Percentiles rank a stretch among this genome's conserved stretches.
Evolutionary conservation across 2,888 invertebrate species (phyloP).

Genomic region (Heliconius sara): DNA sequence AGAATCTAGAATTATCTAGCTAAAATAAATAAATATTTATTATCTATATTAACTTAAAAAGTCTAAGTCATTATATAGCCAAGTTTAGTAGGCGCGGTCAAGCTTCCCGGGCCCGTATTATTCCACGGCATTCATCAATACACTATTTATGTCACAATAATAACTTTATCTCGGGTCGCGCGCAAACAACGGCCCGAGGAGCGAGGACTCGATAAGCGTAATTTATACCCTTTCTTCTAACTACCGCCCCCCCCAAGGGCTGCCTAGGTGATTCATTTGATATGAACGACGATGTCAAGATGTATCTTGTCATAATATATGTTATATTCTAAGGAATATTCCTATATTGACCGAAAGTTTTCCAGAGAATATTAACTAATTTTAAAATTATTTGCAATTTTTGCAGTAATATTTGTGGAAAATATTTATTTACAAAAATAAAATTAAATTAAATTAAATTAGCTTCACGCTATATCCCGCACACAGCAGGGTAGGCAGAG

Average conservation of each 20-base stretch:
- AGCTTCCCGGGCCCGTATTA: constrained; percentile 65
- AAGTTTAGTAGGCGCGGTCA: constrained; percentile 12
- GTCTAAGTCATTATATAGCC: neutral
- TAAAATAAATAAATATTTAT: neutral
- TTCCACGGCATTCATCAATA: constrained; percentile 64
- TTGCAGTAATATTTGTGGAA: neutral
- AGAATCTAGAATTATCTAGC: neutral
- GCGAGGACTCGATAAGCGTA: constrained; percentile 63
- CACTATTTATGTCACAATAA: constrained; percentile 79
- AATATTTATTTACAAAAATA: neutral
- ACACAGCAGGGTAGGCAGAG: too few relatives aligned
- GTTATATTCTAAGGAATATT: constrained; percentile 26
- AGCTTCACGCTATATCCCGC: too few relatives aligned
- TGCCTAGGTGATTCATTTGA: constrained; percentile 49
- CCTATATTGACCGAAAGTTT: constrained; percentile 2
- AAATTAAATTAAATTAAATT: too few relatives aligned
- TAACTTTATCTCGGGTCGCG: constrained; percentile 78
- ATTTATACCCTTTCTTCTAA: constrained; percentile 61
- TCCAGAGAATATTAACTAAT: neutral
- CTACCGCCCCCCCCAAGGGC: constrained; percentile 65
- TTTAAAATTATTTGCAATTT: neutral
- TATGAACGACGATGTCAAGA: neutral
- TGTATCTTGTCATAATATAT: neutral
- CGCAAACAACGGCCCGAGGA: constrained; percentile 67
- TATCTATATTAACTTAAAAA: neutral